Percentiles rank a stretch among this genome's conserved stretches.
Evolutionary conservation across 2,797 vertebrate species (phyloP).

Genomic region (Falco rusticolus): DNA sequence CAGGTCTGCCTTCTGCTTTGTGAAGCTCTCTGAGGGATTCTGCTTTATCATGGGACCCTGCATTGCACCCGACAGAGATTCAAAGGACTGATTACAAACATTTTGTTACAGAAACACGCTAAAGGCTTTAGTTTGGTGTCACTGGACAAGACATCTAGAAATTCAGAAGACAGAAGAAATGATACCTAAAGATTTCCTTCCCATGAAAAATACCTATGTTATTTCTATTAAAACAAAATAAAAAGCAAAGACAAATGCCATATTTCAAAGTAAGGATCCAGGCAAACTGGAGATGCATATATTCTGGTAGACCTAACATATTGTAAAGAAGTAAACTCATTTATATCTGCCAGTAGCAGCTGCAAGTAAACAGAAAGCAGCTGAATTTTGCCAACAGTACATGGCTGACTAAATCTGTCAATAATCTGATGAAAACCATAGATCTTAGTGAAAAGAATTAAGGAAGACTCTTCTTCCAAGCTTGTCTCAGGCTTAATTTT

Average conservation of each 20-base stretch:
- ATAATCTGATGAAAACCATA: conserved; percentile 55
- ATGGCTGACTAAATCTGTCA: conserved; percentile 28
- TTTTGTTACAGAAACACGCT: background rate
- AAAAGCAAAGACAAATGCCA: background rate
- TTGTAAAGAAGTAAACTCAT: background rate
- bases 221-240: background rate
- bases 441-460: conserved; percentile 40
- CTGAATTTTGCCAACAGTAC: conserved; percentile 23
- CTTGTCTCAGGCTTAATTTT: conserved; percentile 8
- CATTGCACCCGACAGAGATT: background rate
- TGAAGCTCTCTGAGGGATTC: background rate
- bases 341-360: conserved; percentile 11
- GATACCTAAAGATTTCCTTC: background rate
- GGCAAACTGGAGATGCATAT: background rate
- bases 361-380: conserved; percentile 31
- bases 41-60: background rate
- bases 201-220: background rate
- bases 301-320: background rate
- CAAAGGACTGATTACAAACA: background rate
- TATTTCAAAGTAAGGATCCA: background rate
- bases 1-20: background rate
- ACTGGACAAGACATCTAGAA: background rate
- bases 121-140: background rate
- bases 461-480: conserved; percentile 21
- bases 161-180: background rate